Percentiles rank a stretch among this genome's conserved stretches.
These are phyloP conservation scores for Semicossyphus pulcher DNA, from an alignment of 2,113 vertebrate genomes.

Conservation along the genomic window DNA sequence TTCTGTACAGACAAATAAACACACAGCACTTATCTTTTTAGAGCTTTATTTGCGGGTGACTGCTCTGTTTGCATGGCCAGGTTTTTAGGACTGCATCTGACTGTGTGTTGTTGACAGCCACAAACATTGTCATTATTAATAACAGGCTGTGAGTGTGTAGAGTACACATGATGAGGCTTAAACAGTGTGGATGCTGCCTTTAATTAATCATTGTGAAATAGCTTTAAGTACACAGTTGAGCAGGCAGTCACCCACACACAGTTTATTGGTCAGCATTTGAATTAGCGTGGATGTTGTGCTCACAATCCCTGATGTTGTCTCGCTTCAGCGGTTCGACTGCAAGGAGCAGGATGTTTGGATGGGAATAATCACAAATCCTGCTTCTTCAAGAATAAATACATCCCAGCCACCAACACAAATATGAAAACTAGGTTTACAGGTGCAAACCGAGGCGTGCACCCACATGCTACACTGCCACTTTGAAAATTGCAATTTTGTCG, in stretches of 20 bases:
- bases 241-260: constrained; percentile 25
- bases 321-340: constrained; percentile 26
- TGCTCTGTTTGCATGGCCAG: constrained; percentile 11
- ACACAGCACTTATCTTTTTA: not conserved
- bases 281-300: constrained; percentile 16
- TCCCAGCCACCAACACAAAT: constrained; percentile 19
- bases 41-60: not conserved
- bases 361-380: constrained; percentile 40
- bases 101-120: constrained; percentile 13
- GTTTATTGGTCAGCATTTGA: constrained; percentile 6
- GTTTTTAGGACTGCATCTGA: constrained; percentile 11
- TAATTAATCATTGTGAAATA: constrained; percentile 46
- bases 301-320: constrained; percentile 12
- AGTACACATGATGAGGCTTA: constrained; percentile 26
- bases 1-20: not conserved
- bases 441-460: constrained; percentile 17
- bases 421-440: constrained; percentile 13
- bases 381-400: constrained; percentile 32
- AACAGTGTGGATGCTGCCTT: constrained; percentile 37
- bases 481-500: constrained; percentile 21
- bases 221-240: constrained; percentile 33
- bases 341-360: constrained; percentile 29
- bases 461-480: not conserved
- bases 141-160: not conserved
- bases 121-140: constrained; percentile 23